Conservation (phyloP, 2,113 vertebrate genomes). For the Felis catus region F.catus_Fca126_mat1.0 CM031421.1:6279001-6279500, state of each 20-base stretch:
- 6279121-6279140: neutral
- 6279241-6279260: neutral
- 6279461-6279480: neutral
- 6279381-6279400: neutral
- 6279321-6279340: neutral
- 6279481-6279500: neutral
- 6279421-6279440: neutral
- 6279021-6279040: neutral
- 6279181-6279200: neutral
- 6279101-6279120: neutral
- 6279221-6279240: conserved; percentile 7
- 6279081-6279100: neutral
- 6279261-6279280: neutral
- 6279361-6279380: neutral
- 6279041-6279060: neutral
- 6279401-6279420: neutral
- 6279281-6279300: neutral
- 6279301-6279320: neutral
- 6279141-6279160: neutral
- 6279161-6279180: neutral
- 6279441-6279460: neutral
- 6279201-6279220: neutral
- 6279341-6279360: neutral
- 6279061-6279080: neutral
- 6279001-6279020: neutral